Base-by-base conservation (phyloP, 2,888 invertebrate genomes). In the Pristionchus japonicus region DNA sequence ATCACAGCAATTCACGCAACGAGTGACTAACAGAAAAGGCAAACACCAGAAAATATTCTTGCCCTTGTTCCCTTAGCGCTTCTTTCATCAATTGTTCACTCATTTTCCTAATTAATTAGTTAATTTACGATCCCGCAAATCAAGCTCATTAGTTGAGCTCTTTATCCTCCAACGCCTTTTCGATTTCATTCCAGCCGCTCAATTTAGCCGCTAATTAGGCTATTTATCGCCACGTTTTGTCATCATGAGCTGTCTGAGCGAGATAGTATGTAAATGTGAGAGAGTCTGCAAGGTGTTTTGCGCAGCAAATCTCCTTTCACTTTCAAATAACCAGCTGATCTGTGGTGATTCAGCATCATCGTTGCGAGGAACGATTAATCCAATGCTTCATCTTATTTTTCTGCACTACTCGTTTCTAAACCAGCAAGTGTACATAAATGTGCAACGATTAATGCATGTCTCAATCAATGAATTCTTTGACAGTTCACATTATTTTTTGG, bases 151-250 rank as follows among this genome's bases (percentile, higher is more conserved):
- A 37, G n/a, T 15, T 15, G n/a, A n/a, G n/a, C 20, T 27, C 37
- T 40, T 37, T 20, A 37, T 17, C 40, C 37, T 34, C 43, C 77
- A 77, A 77, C 77, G 77, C 77, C 77, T 77, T 77, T 77, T 77
- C 77, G 77, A 77, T 77, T 77, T 70, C 70, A 37, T 23, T 37
- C 70, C 37, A 7, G 15, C 74, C 43, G 77, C 77, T 27, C 7
- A 34, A 34, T 67, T 67, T 27, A 67, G 64, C 31, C 27, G 31
- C 27, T 77, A 77, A 77, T 77, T 77, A 77, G 77, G 77, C 77
- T 77, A 77, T 77, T 77, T 77, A 77, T 77, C 77, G 31, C 0
- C 67, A 34, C 23, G 74, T 23, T 77, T 77, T 43, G 27, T 77
- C 37, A 74, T 74, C 37, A 40, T 74, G 7, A 13, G 67, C 11